These are phyloP conservation scores for Psilopogon haemacephalus DNA, from an alignment of 2,113 vertebrate genomes.

Conservation along the genomic window DNA sequence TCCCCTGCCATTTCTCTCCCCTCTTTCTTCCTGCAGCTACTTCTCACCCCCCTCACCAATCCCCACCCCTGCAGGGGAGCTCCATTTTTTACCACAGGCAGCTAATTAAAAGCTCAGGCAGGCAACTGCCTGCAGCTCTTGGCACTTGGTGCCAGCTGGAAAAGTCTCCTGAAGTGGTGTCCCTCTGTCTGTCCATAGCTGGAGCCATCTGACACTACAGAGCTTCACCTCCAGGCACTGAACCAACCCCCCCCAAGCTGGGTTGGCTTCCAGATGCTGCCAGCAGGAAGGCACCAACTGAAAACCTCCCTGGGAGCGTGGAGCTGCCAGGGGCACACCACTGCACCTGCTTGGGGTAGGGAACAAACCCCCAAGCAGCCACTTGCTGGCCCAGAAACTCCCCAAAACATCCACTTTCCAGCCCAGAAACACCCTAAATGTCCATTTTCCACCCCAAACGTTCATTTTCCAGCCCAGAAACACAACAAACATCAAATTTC, in stretches of 20 bases:
- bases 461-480: no score
- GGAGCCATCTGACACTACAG: background rate
- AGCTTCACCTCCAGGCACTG: background rate
- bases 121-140: background rate
- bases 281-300: rapidly evolving
- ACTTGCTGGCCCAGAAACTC: no score
- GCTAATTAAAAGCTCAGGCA: background rate
- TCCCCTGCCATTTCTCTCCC: background rate
- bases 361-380: no score
- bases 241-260: background rate
- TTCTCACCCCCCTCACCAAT: background rate
- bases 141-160: background rate
- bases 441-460: no score
- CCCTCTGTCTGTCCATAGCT: background rate
- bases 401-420: no score
- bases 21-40: background rate
- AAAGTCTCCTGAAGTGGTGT: background rate
- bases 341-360: rapidly evolving
- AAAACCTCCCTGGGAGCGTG: rapidly evolving
- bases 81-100: background rate
- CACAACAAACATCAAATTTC: no score
- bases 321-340: rapidly evolving
- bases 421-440: no score
- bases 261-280: background rate
- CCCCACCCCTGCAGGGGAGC: background rate